These are phyloP conservation scores for Elysia crispata DNA, from an alignment of 2,888 invertebrate species.

Conservation along the genomic window DNA sequence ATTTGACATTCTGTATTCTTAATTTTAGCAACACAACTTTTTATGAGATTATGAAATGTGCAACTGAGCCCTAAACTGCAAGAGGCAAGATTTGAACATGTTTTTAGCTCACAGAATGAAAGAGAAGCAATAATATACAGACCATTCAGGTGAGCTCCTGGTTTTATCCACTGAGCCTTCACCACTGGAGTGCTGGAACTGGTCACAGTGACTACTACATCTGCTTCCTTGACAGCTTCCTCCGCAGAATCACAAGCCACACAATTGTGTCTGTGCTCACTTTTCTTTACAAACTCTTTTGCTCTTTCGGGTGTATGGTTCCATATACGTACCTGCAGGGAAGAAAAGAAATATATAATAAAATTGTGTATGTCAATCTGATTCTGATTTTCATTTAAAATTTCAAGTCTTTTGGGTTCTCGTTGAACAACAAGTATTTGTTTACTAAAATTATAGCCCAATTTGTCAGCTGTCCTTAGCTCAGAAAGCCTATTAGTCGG, in stretches of 20 bases:
- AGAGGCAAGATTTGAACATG: too few species aligned
- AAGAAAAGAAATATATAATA: too few species aligned
- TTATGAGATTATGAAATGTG: too few species aligned
- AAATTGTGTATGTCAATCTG: neutral
- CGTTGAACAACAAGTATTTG: too few species aligned
- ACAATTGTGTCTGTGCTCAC: constrained; percentile 67
- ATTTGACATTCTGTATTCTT: too few species aligned
- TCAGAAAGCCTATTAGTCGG: too few species aligned
- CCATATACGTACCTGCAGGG: constrained; percentile 79
- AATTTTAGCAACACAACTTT: too few species aligned
- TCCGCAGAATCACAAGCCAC: constrained; percentile 71
- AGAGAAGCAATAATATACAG: constrained; percentile 42
- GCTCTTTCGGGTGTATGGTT: constrained; percentile 78
- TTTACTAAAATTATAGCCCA: too few species aligned
- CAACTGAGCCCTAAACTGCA: too few species aligned
- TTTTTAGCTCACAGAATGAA: too few species aligned
- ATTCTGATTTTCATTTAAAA: neutral
- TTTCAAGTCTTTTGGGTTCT: too few species aligned
- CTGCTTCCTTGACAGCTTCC: constrained; percentile 81
- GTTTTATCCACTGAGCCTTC: constrained; percentile 79
- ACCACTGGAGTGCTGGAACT: constrained; percentile 80
- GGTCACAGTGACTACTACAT: constrained; percentile 83
- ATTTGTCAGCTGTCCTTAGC: too few species aligned
- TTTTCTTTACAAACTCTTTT: constrained; percentile 65
- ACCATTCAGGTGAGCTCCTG: constrained; percentile 83